phyloP scores from a whole-genome alignment of 2,797 vertebrate genomes.

The Myotis vivesi region DNA sequence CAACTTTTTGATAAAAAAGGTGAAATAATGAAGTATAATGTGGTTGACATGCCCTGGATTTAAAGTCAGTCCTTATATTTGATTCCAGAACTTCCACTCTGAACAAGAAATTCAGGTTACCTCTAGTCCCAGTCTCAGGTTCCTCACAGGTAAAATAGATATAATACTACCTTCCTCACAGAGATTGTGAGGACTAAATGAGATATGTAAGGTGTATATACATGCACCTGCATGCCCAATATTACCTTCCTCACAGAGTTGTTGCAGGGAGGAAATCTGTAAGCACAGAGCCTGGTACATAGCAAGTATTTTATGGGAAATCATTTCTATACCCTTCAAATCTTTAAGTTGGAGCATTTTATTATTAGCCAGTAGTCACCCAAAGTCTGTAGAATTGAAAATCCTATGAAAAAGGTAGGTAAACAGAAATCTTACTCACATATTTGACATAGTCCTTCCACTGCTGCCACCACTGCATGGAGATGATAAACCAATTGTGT shows the following conservation, averaged over 20 bases:
- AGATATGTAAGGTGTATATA: neutral
- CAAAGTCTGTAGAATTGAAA: neutral
- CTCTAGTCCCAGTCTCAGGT: neutral
- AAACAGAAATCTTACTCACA: constrained; percentile 87
- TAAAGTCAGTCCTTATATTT: neutral
- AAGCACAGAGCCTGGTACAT: neutral
- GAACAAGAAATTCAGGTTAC: neutral
- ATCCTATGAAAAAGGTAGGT: neutral
- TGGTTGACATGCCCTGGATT: neutral
- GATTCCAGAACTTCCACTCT: neutral
- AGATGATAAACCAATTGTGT: constrained; percentile 99
- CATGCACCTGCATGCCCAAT: neutral
- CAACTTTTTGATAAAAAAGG: constrained; percentile 15
- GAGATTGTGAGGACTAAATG: neutral
- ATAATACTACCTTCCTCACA: neutral
- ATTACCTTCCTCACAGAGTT: neutral
- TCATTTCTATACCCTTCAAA: constrained; percentile 2
- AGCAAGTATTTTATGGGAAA: constrained; percentile 34
- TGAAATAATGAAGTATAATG: neutral
- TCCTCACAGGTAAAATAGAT: constrained; percentile 1
- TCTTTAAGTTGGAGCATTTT: constrained; percentile 23
- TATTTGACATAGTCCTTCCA: constrained; percentile 99
- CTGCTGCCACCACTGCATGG: constrained; percentile 98
- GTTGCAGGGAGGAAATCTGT: neutral
- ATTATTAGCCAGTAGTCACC: neutral